phyloP scores from a whole-genome alignment of 2,888 invertebrate genomes.

The Allophyes oxyacanthae region DNA sequence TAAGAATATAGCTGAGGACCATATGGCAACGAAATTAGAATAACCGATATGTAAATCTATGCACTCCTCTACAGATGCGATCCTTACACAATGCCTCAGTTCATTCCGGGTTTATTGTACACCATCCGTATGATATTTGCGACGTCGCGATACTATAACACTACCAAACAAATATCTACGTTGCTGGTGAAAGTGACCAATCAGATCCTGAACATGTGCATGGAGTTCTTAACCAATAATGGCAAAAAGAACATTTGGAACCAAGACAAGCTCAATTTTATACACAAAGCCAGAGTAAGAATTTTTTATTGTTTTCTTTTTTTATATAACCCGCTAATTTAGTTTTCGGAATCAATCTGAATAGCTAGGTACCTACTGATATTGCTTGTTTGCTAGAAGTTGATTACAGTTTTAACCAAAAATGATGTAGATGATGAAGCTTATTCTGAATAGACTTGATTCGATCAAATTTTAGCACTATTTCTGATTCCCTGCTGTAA shows the following conservation, averaged over 20 bases:
- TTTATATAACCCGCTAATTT: too few species aligned
- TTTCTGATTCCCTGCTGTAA: too few species aligned
- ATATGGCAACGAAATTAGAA: constrained; percentile 1
- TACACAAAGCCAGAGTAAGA: constrained; percentile 92
- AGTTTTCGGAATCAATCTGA: too few species aligned
- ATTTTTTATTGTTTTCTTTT: neutral
- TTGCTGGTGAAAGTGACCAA: constrained; percentile 96
- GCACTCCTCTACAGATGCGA: constrained; percentile 88
- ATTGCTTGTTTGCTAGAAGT: too few species aligned
- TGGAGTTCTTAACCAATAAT: constrained; percentile 92
- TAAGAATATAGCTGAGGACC: too few species aligned
- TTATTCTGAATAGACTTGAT: too few species aligned
- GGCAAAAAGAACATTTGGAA: constrained; percentile 93
- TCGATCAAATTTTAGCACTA: too few species aligned
- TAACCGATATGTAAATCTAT: too few species aligned
- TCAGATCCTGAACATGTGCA: constrained; percentile 95
- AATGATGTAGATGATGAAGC: too few species aligned
- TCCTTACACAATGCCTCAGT: constrained; percentile 91
- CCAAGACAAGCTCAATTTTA: constrained; percentile 91
- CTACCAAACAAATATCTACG: constrained; percentile 94
- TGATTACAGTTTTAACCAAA: too few species aligned
- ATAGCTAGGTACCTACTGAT: too few species aligned
- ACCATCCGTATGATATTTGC: constrained; percentile 95
- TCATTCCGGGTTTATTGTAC: constrained; percentile 93
- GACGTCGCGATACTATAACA: constrained; percentile 95